Conservation (phyloP, 2,888 invertebrate species). For the Anaspis maculata region DNA sequence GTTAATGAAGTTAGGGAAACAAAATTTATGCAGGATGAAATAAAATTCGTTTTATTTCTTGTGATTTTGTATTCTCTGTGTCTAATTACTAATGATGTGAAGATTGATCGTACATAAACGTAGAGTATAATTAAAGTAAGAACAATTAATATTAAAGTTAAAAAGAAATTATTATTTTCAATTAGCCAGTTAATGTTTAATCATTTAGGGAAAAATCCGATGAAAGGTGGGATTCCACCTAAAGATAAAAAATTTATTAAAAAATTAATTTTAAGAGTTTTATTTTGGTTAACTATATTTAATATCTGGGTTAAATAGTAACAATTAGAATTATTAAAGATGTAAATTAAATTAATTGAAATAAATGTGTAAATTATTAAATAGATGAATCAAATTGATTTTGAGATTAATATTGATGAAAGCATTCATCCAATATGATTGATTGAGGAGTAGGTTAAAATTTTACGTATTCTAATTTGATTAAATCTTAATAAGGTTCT, state of each 20-base stretch:
- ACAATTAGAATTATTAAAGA: constrained; percentile 45
- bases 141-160: constrained; percentile 45
- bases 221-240: constrained; percentile 51
- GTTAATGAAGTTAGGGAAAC: constrained; percentile 19
- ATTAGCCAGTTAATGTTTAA: constrained; percentile 48
- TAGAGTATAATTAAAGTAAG: constrained; percentile 49
- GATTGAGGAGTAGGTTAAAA: constrained; percentile 56
- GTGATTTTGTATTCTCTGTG: constrained; percentile 34
- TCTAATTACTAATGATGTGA: constrained; percentile 42
- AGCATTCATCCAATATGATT: constrained; percentile 51
- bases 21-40: constrained; percentile 4
- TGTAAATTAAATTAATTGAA: constrained; percentile 41
- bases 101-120: constrained; percentile 49
- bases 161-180: constrained; percentile 38
- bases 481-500: constrained; percentile 43
- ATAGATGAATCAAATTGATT: constrained; percentile 21
- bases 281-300: constrained; percentile 37
- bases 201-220: constrained; percentile 57
- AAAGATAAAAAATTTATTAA: constrained; percentile 49
- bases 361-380: constrained; percentile 45
- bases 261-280: constrained; percentile 45
- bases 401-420: constrained; percentile 1
- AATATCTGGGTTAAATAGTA: constrained; percentile 48
- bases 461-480: constrained; percentile 43
- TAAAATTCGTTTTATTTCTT: constrained; percentile 3